Evolutionary conservation across 1,140 invertebrate genomes (phyloP), one percentile per base, ranked within the genome.

Genomic region (Globodera ellingtonae): DNA sequence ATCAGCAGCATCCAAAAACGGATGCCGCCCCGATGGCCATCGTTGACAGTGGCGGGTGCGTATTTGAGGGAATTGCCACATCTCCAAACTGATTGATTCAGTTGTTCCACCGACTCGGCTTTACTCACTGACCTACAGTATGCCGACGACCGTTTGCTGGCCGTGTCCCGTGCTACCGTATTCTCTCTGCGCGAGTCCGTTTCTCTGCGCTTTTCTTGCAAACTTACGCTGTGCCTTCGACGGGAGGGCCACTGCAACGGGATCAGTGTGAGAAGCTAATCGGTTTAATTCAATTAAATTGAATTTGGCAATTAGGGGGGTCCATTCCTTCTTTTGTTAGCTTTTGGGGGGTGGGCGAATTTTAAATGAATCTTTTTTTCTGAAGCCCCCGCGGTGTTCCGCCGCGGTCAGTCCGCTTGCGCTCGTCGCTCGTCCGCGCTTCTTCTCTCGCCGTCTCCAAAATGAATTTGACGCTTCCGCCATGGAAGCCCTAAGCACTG

Each of bases 211-310:
- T 85, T 85, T 48, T 79, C 82, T 0, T 85, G 84, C 52, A 85
- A 86, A 84, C 24, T 85, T 10, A 80, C 78, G 21, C 66, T 85
- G 8, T 85, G 84, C 71, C 9, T 84, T 15, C 82, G 84, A 18
- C 71, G 78, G 47, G 72, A 75, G n/a, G 84, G 84, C 73, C 84
- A 85, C 10, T 85, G 84, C 65, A 52, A 84, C 66, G 84, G 84
- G 21, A 71, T 79, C 21, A 79, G 81, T 72, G 84, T 85, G 70
- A 56, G 81, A 10, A 7, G 13, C 21, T 62, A 62, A 59, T 0
- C 1, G 15, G 15, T 50, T 50, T 13, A 52, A 52, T 9, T 52
- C 10, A 52, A 52, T 52, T 52, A 5, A 50, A 4, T 52, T 52
- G 7, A 52, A 52, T 9, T 52, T 52, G 50, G 72, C 72, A 35